phyloP scores from a whole-genome alignment of 2,888 invertebrate species.

The Caenorhabditis sulstoni region DNA sequence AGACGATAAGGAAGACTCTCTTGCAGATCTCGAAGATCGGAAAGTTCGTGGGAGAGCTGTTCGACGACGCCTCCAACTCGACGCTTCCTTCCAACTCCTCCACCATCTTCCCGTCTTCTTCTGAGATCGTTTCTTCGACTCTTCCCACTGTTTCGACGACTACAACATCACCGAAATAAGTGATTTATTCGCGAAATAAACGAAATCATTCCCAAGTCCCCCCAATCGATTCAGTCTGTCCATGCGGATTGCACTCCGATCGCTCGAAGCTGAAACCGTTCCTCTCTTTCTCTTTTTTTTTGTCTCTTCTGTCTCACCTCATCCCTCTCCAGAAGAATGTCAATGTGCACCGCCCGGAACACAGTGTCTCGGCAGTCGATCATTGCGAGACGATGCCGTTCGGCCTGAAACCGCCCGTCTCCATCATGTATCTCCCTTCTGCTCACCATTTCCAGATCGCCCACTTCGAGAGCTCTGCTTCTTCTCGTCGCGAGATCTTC shows the following conservation, averaged over 20 bases:
- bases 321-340: constrained; percentile 68
- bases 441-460: constrained; percentile 56
- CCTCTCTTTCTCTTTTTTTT: background rate
- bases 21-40: constrained; percentile 50
- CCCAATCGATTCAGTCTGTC: constrained; percentile 33
- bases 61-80: constrained; percentile 26
- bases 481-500: constrained; percentile 66
- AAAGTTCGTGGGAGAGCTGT: constrained; percentile 47
- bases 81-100: constrained; percentile 13
- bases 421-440: no score
- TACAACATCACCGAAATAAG: background rate
- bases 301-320: constrained; percentile 58
- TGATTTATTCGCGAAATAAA: constrained; percentile 1
- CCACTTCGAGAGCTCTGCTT: constrained; percentile 63
- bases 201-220: background rate
- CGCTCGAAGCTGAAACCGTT: constrained; percentile 53
- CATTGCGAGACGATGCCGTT: constrained; percentile 70
- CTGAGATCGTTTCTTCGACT: background rate
- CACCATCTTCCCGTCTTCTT: constrained; percentile 1
- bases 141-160: constrained; percentile 3
- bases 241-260: constrained; percentile 66
- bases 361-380: constrained; percentile 75
- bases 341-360: constrained; percentile 73
- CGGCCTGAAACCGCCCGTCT: constrained; percentile 61
- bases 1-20: background rate